Conservation (phyloP, 30 jellyfish, hydroid and myxozoan genomes). For the Pelagia noctiluca region DNA sequence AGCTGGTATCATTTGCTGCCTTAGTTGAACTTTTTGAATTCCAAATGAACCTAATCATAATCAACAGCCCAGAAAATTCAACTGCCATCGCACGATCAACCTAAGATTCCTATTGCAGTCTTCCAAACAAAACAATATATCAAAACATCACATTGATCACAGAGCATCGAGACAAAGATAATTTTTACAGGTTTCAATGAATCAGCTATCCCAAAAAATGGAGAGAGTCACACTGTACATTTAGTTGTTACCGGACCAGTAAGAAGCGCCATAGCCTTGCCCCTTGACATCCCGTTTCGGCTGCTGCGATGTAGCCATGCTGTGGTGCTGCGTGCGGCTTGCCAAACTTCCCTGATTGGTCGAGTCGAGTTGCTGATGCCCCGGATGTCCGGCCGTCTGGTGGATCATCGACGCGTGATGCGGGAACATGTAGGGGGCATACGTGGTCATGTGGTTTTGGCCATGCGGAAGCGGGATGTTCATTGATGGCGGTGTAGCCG, state of each 20-base stretch:
- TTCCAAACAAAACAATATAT: too few relatives aligned
- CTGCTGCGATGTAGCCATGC: constrained; percentile 70
- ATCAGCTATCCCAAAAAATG: too few relatives aligned
- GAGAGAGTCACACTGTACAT: too few relatives aligned
- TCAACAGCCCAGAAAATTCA: too few relatives aligned
- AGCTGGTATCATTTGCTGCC: too few relatives aligned
- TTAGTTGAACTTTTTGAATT: too few relatives aligned
- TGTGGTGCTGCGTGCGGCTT: constrained; percentile 52
- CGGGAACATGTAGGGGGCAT: constrained; percentile 74
- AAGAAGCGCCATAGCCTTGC: constrained; percentile 31
- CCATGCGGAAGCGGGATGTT: constrained; percentile 77
- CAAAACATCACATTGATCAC: too few relatives aligned
- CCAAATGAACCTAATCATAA: too few relatives aligned
- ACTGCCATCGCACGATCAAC: too few relatives aligned
- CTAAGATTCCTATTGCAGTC: too few relatives aligned
- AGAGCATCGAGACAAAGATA: too few relatives aligned
- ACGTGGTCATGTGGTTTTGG: constrained; percentile 75
- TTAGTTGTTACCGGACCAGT: constrained; percentile 65
- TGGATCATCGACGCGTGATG: constrained; percentile 74
- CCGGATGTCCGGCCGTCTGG: constrained; percentile 62
- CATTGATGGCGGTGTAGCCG: constrained; percentile 80
- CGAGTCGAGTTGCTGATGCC: constrained; percentile 69
- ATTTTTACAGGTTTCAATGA: too few relatives aligned
- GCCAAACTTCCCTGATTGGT: constrained; percentile 46
- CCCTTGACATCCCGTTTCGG: constrained; percentile 60